Evolutionary conservation across 2,113 vertebrate genomes (phyloP).

Genomic region (Vanacampus margaritifer): DNA sequence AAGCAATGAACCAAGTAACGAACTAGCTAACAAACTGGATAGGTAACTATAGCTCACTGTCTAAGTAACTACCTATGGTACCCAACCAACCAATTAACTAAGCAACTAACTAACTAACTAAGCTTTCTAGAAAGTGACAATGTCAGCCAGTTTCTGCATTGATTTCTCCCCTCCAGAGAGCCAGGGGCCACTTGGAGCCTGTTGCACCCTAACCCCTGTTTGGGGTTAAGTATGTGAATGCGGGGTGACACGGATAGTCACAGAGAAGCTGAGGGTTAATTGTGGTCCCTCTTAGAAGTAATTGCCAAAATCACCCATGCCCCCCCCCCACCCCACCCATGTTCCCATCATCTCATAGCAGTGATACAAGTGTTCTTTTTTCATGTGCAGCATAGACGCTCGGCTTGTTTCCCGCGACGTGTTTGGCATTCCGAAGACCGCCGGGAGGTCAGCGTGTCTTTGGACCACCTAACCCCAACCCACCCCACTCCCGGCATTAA

Average conservation of each 20-base stretch:
- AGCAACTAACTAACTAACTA: no score
- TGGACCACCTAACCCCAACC: slow-evolving; percentile 6
- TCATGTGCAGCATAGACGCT: slow-evolving; percentile 56
- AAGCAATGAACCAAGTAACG: no score
- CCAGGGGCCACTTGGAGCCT: slow-evolving; percentile 58
- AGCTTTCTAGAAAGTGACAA: no score
- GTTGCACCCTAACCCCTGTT: slow-evolving; percentile 47
- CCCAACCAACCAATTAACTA: no score
- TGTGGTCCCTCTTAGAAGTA: slow-evolving; percentile 69
- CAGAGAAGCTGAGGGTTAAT: slow-evolving; percentile 65
- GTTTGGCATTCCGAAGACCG: slow-evolving; percentile 61
- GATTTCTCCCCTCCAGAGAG: slow-evolving; percentile 38
- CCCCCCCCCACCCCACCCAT: neutral
- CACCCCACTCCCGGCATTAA: slow-evolving; percentile 34
- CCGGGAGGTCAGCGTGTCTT: slow-evolving; percentile 53
- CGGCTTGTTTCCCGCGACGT: slow-evolving; percentile 62
- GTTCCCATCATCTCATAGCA: slow-evolving; percentile 39
- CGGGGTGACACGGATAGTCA: slow-evolving; percentile 41
- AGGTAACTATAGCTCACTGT: no score
- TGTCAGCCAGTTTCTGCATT: slow-evolving; percentile 13
- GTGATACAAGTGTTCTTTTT: slow-evolving; percentile 55
- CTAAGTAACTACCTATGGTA: no score
- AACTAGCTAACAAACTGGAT: no score
- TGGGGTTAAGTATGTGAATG: slow-evolving; percentile 67
- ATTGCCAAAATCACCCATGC: slow-evolving; percentile 59